Conservation (phyloP, 2,888 invertebrate species). For the Parnassius apollo region DNA sequence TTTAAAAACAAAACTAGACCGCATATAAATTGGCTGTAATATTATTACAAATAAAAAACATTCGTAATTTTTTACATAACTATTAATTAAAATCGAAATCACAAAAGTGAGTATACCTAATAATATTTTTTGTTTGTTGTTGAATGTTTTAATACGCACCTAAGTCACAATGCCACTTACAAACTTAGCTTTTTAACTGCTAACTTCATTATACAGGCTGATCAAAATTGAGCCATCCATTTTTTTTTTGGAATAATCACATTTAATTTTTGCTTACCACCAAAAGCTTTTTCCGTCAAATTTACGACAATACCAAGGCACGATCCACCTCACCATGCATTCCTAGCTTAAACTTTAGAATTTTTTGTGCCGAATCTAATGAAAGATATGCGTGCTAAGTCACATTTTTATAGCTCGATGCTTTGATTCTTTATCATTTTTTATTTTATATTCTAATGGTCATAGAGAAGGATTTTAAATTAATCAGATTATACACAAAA, state of each 20-base stretch:
- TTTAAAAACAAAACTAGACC: too few species aligned
- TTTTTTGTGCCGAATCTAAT: constrained; percentile 24
- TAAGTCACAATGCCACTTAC: constrained; percentile 8
- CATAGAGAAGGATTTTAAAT: neutral
- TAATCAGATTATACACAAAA: neutral
- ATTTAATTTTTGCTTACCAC: neutral
- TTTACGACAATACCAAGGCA: constrained; percentile 34
- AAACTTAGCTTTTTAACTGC: neutral
- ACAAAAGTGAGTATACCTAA: constrained; percentile 4
- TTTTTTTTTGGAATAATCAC: constrained; percentile 15
- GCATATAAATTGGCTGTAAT: constrained; percentile 1
- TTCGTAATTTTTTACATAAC: neutral
- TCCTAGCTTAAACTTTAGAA: constrained; percentile 15
- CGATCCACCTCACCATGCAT: constrained; percentile 25
- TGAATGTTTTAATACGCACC: constrained; percentile 5
- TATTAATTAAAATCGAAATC: constrained; percentile 8
- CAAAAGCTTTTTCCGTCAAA: neutral
- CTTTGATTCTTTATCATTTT: neutral
- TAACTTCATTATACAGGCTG: constrained; percentile 10
- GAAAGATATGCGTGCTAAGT: constrained; percentile 30
- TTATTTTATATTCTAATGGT: neutral
- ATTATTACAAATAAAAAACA: neutral
- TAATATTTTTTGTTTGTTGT: constrained; percentile 2
- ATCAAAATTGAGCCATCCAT: constrained; percentile 13
- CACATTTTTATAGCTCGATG: constrained; percentile 18